A percentile compares a stretch with the other conserved stretches of the same genome.
These are phyloP conservation scores for Drosophila navojoa DNA, from an alignment of 1,140 invertebrate species.

Conservation along the genomic window DNA sequence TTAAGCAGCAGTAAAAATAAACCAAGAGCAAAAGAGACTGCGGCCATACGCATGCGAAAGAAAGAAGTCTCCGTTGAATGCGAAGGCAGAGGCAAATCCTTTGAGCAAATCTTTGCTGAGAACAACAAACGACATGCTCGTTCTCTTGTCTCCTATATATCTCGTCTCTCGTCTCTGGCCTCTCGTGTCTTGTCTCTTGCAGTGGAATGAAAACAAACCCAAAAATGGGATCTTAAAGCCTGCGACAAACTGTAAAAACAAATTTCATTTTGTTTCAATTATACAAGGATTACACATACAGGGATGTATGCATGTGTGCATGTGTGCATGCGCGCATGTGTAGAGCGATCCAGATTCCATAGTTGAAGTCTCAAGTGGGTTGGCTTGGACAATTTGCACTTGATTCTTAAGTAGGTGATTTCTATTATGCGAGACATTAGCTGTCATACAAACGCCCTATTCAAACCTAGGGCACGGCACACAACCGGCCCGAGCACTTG, in stretches of 20 bases:
- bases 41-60: background rate
- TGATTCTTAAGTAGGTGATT: conserved; percentile 81
- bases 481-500: conserved; percentile 58
- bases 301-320: no score
- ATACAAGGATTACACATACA: conserved; percentile 74
- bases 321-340: background rate
- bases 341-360: conserved; percentile 4
- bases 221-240: conserved; percentile 74
- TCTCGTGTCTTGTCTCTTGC: conserved; percentile 45
- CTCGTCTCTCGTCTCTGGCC: background rate
- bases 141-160: background rate
- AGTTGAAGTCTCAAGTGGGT: conserved; percentile 60
- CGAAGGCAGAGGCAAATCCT: conserved; percentile 54
- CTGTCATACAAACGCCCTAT: conserved; percentile 80
- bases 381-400: conserved; percentile 73
- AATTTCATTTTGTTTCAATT: conserved; percentile 81
- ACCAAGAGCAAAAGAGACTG: conserved; percentile 62
- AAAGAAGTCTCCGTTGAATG: background rate
- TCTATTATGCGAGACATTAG: conserved; percentile 82
- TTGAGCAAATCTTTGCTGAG: conserved; percentile 70
- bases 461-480: conserved; percentile 66
- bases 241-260: conserved; percentile 82
- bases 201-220: conserved; percentile 76
- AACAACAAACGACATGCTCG: conserved; percentile 8
- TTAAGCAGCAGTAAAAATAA: conserved; percentile 77